These are phyloP conservation scores for Ascaphus truei DNA, from an alignment of 2,113 vertebrate species.

Conservation along the genomic window DNA sequence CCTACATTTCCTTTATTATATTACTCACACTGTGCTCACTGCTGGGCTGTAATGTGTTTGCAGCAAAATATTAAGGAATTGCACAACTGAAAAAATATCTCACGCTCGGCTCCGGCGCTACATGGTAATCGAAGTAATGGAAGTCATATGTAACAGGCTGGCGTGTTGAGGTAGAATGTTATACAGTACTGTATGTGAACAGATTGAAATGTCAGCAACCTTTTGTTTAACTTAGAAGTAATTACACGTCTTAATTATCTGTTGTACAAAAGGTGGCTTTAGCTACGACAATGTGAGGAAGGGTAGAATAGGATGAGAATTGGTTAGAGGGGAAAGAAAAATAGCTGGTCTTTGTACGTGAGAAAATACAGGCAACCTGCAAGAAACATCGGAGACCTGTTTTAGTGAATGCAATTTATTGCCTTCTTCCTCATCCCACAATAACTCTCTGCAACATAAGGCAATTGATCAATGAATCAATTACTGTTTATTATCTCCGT, in stretches of 20 bases:
- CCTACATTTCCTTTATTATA: background rate
- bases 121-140: background rate
- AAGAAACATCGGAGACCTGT: background rate
- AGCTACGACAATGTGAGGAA: background rate
- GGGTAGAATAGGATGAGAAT: background rate
- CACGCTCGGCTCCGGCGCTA: background rate
- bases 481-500: constrained; percentile 35
- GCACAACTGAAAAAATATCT: background rate
- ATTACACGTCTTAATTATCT: constrained; percentile 33
- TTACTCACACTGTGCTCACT: background rate
- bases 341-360: background rate
- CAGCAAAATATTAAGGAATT: background rate
- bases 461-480: constrained; percentile 38
- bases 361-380: background rate
- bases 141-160: background rate
- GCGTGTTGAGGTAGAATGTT: background rate
- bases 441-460: constrained; percentile 2
- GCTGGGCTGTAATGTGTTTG: background rate
- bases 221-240: constrained; percentile 27
- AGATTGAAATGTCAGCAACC: constrained; percentile 24
- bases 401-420: constrained; percentile 14
- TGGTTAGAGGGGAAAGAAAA: constrained; percentile 6
- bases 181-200: background rate
- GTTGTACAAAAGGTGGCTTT: background rate
- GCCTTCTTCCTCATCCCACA: constrained; percentile 1